Evolutionary conservation across 2,888 invertebrate species (phyloP).

Genomic region (Limnephilus lunatus): DNA sequence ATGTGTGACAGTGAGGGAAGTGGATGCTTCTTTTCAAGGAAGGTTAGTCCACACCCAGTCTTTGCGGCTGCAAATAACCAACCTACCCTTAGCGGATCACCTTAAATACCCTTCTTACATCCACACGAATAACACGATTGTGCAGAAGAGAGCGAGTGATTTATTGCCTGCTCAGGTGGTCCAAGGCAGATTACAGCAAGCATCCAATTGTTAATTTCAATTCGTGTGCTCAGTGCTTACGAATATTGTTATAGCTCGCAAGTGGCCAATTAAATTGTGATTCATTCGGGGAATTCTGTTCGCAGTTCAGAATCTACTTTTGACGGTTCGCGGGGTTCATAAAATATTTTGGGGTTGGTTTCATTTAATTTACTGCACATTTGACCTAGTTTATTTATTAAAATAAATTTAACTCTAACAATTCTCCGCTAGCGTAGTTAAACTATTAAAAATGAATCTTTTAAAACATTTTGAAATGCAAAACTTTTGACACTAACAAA

Average conservation of each 20-base stretch:
- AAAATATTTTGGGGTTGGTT: background rate
- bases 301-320: background rate
- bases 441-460: background rate
- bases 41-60: constrained; percentile 70
- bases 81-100: background rate
- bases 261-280: constrained; percentile 31
- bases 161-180: constrained; percentile 26
- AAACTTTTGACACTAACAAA: background rate
- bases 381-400: background rate
- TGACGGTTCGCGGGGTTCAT: background rate
- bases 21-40: constrained; percentile 83
- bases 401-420: background rate
- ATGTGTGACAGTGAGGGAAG: constrained; percentile 86
- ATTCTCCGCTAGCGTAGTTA: background rate
- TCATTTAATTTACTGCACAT: background rate
- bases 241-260: background rate
- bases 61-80: background rate
- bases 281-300: constrained; percentile 32
- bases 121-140: background rate
- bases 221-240: background rate
- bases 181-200: background rate
- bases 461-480: background rate
- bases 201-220: background rate
- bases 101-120: background rate
- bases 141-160: constrained; percentile 19